These are phyloP conservation scores for Sardinella longiceps DNA, from an alignment of 2,797 vertebrate genomes.

Conservation along the genomic window DNA sequence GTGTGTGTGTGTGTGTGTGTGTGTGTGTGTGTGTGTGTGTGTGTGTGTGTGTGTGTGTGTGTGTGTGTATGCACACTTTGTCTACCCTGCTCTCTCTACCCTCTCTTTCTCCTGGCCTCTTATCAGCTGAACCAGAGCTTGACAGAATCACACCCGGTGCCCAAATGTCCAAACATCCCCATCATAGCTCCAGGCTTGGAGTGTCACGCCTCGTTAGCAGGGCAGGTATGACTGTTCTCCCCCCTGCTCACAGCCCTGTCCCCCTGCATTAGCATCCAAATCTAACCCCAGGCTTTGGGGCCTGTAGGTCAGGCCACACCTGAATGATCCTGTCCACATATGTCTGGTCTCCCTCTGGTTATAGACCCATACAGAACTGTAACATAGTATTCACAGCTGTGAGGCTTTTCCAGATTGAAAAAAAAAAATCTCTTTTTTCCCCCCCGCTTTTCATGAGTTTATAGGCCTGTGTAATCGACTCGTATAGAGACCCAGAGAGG, in stretches of 20 bases:
- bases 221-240: slow-evolving; percentile 45
- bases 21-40: too few species aligned
- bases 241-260: slow-evolving; percentile 64
- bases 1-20: too few species aligned
- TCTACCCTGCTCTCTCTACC: too few species aligned
- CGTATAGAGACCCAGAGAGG: background rate
- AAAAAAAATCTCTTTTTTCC: background rate
- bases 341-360: slow-evolving; percentile 56
- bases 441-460: background rate
- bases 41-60: too few species aligned
- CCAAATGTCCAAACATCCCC: slow-evolving; percentile 66
- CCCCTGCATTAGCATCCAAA: slow-evolving; percentile 61
- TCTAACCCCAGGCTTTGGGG: slow-evolving; percentile 56
- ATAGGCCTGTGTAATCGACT: background rate
- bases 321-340: slow-evolving; percentile 68
- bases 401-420: background rate
- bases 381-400: background rate
- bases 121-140: slow-evolving; percentile 55
- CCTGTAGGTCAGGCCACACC: slow-evolving; percentile 56
- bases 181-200: slow-evolving; percentile 57
- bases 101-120: slow-evolving; percentile 44
- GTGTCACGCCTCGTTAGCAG: slow-evolving; percentile 65
- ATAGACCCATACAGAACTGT: background rate
- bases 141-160: slow-evolving; percentile 58
- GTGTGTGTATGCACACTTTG: too few species aligned